Evolutionary conservation across 2,797 vertebrate genomes (phyloP), one percentile per base, ranked within the genome.

Genomic region (Tachyglossus aculeatus): DNA sequence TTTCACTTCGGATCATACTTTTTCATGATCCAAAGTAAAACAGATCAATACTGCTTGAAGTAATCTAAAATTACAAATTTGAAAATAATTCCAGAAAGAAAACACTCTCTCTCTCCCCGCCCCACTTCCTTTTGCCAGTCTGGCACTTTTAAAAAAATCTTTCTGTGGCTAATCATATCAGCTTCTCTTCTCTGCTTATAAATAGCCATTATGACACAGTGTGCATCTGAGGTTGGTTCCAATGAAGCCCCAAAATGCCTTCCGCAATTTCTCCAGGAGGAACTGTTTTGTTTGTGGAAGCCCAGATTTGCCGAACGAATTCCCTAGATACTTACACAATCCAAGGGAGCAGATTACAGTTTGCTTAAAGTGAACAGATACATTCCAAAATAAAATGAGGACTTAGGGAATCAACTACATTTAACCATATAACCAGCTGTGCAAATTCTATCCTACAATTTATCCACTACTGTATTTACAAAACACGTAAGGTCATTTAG

Each of bases 391-490:
- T 80, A 38, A 78, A 61, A 83, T 39, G 76, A 80, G 50, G 27
- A 64, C 66, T 69, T 74, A 59, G 78, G 76, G 80, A 80, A 81
- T 81, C 76, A 50, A 58, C 75, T 65, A 83, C 80, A 64, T 66
- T 78, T 76, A 85, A 78, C 80, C 48, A 71, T 75, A 80, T 63
- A 78, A 67, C 62, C 80, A 80, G 76, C 76, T 80, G 80, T 83
- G 78, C 50, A 71, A 69, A 76, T 69, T 76, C 50, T 71, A 57
- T 75, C 65, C 66, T 25, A 12, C 67, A 55, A 38, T 69, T 71
- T 80, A 80, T 76, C 62, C 62, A 45, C 48, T 43, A 39, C 19
- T 66, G 66, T 29, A 54, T 66, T 55, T 60, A 74, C 67, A 56
- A 78, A 58, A 56, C 62, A 55, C 31, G 56, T 50, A 60, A 33